Evolutionary conservation across 1,140 invertebrate genomes (phyloP), one percentile per base, ranked within the genome.

Genomic region (Scylla paramamosain): DNA sequence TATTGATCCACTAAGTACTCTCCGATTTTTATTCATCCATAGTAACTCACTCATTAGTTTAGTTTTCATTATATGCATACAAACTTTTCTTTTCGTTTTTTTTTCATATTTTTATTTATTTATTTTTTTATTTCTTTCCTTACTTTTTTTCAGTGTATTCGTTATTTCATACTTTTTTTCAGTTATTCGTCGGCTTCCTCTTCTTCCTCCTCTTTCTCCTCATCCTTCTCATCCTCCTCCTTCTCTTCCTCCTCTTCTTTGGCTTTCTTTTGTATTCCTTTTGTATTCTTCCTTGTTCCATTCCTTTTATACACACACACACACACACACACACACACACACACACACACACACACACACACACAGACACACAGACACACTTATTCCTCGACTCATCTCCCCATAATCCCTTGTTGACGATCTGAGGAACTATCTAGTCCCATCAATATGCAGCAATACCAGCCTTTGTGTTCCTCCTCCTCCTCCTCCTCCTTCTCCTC

Each of bases 261-360:
- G 0, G 8, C 32, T 25, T 46, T 45, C 39, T 89, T 45, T 89
- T 31, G 29, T 31, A 6, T 92, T 25, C 31, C 31, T 77, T 67
- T 67, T 28, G 28, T 31, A 20, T 77, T 46, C 29, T 28, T 48
- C 45, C n/a, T 91, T n/a, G 2, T 46, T 45, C 45, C 45, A 25
- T 45, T 89, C 7, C 6, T 89, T 89, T 0, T n/a, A 32, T 10
- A 31, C 29, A 32, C 87, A 25, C 28, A n/a, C 87, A 39, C 45
- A 84, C 83, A 84, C 83, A 84, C 83, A 84, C 87, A 89, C 31
- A 39, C 87, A 32, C 87, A 89, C 45, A 32, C 87, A 39, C 87
- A 32, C 87, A 32, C 87, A 32, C 87, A 46, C 89, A 52, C 92
- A 28, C 92, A 20, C 39, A 82, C 92, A 82, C 92, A 92, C 67